These are phyloP conservation scores for Corvus cornix DNA, from an alignment of 2,113 vertebrate species.

Conservation along the genomic window DNA sequence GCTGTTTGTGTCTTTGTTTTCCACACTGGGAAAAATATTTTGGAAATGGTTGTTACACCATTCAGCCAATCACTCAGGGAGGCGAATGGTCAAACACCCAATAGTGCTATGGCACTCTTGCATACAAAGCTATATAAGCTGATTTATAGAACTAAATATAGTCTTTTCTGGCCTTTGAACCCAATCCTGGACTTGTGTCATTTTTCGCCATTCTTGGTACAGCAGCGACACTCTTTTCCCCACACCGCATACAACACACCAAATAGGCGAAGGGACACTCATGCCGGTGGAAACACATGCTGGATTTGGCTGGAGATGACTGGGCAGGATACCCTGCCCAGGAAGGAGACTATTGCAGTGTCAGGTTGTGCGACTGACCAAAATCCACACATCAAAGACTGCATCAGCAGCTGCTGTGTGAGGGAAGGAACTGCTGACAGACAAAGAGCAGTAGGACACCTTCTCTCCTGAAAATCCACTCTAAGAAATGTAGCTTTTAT, in stretches of 20 bases:
- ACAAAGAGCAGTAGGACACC: neutral
- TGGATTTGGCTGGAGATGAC: neutral
- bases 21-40: too few species aligned
- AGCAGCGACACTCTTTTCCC: neutral
- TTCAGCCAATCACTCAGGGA: too few species aligned
- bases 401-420: neutral
- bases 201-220: too few species aligned
- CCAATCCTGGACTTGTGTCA: too few species aligned
- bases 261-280: neutral
- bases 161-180: too few species aligned
- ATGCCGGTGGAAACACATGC: accelerated
- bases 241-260: neutral
- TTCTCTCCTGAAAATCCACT: neutral
- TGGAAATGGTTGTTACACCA: too few species aligned
- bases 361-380: neutral
- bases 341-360: accelerated
- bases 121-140: too few species aligned
- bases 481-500: neutral
- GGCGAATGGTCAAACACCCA: too few species aligned
- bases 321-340: neutral
- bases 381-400: neutral
- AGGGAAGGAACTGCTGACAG: neutral
- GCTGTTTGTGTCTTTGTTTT: too few species aligned
- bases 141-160: too few species aligned
- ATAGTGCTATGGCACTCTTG: too few species aligned